These are phyloP conservation scores for Athene cunicularia DNA, from an alignment of 2,113 vertebrate genomes.

Conservation along the genomic window DNA sequence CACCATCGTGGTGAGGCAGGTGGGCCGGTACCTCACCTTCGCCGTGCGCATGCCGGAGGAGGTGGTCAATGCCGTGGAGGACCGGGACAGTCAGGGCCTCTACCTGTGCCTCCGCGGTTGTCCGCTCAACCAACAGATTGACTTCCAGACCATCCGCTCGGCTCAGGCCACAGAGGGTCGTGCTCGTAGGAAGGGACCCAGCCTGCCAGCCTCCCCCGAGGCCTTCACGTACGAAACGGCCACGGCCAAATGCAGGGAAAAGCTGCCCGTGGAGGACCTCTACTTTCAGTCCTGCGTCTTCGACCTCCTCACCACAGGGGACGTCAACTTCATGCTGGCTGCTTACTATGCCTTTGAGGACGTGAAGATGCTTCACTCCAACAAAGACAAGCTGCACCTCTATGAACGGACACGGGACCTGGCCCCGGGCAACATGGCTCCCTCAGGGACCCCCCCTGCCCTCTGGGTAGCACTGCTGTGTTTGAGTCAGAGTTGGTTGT, in stretches of 20 bases:
- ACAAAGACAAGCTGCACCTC: slow-evolving; percentile 91
- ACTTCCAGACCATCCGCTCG: slow-evolving; percentile 82
- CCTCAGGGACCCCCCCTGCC: not conserved
- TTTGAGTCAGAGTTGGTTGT: slow-evolving; percentile 73
- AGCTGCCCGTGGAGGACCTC: slow-evolving; percentile 93
- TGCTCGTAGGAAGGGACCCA: slow-evolving; percentile 8
- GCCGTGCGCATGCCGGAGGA: slow-evolving; percentile 95
- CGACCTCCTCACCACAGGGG: slow-evolving; percentile 93
- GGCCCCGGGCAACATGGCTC: slow-evolving; percentile 2
- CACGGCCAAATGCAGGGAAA: slow-evolving; percentile 90
- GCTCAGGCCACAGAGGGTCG: slow-evolving; percentile 69
- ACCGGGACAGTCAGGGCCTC: slow-evolving; percentile 90
- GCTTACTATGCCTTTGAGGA: slow-evolving; percentile 97
- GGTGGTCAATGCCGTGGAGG: slow-evolving; percentile 90
- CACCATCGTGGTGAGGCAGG: slow-evolving; percentile 94
- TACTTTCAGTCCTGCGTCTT: slow-evolving; percentile 98
- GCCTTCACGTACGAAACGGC: slow-evolving; percentile 88
- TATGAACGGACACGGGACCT: slow-evolving; percentile 83
- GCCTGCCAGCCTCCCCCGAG: not conserved
- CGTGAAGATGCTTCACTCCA: slow-evolving; percentile 92
- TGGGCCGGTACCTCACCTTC: slow-evolving; percentile 94
- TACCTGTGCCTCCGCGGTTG: slow-evolving; percentile 96
- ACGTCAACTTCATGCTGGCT: slow-evolving; percentile 97
- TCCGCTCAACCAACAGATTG: slow-evolving; percentile 90
- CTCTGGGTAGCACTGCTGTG: slow-evolving; percentile 57